Base-by-base conservation (phyloP, 2,888 invertebrate species). In the Drosophila sordidapex region DNA sequence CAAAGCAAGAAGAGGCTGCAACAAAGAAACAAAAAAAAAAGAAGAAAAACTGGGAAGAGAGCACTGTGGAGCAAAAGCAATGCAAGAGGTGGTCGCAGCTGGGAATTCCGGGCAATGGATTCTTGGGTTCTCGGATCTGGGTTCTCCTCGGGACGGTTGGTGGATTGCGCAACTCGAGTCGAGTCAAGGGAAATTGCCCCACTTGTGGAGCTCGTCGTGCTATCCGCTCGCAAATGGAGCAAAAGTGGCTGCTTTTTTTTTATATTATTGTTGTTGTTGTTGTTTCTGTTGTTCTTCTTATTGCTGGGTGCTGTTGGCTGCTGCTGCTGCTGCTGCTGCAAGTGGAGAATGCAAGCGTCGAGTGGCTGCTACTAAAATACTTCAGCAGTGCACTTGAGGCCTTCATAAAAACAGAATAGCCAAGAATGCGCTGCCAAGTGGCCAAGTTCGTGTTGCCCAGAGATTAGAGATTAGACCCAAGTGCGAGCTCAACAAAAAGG, bases 351-450 rank as follows among this genome's bases (percentile, higher is more conserved):
- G 87, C 87, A 74, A 74, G 70, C 68, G 84, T 82, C 89, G 66
- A 85, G 84, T 89, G 87, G 82, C 82, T 84, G 82, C 83, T 82
- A 81, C 81, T 83, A 83, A 83, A 74, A 81, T 87, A 87, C 84
- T 85, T 83, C 74, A 85, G 82, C 84, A 82, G 80, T 80, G 68
- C 85, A 82, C 85, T 85, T 89, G 75, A 79, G 73, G 73, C 75
- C 82, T 63, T 63, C 89, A 83, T 79, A 82, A 75, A 83, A 81
- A 89, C 76, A 67, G 58, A 79, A 73, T 76, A 60, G 77, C 59
- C 79, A 89, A 85, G 84, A 85, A 85, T 87, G 89, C 70, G 87
- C 89, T 83, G 84, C 84, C 89, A 85, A 85, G 84, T 85, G 84
- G 89, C 89, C 82, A 79, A 83, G 84, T 85, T 85, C 84, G 89